Conservation (phyloP, 2,113 vertebrate genomes). For the Pachyramphus minor region DNA sequence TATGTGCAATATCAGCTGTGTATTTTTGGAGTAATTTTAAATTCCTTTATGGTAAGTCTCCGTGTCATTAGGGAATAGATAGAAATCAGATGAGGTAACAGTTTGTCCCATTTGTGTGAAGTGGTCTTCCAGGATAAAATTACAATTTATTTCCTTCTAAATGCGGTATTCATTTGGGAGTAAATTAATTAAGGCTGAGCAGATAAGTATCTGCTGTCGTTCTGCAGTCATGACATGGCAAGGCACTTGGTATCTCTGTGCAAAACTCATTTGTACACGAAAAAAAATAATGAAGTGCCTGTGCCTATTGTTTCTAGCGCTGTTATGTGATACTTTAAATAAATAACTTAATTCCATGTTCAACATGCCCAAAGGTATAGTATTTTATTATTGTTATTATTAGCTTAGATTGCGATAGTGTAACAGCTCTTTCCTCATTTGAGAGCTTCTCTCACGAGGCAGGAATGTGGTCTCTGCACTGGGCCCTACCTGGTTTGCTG, state of each 20-base stretch:
- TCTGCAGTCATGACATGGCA: slow-evolving; percentile 28
- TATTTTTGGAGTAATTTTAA: slow-evolving; percentile 16
- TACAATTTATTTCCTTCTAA: slow-evolving; percentile 49
- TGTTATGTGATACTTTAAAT: neutral
- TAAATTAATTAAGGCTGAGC: slow-evolving; percentile 59
- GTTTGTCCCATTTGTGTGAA: slow-evolving; percentile 26
- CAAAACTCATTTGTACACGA: neutral
- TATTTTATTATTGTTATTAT: neutral
- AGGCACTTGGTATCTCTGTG: neutral
- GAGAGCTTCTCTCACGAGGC: neutral
- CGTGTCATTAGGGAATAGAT: slow-evolving; percentile 26
- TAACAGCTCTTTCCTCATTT: neutral
- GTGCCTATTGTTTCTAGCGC: neutral
- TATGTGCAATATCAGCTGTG: neutral
- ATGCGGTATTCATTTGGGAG: slow-evolving; percentile 41
- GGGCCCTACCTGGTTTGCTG: neutral
- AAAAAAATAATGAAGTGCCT: neutral
- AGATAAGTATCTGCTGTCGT: slow-evolving; percentile 46
- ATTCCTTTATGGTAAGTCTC: neutral
- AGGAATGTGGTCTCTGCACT: neutral
- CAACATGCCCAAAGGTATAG: neutral
- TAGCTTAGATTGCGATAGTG: neutral
- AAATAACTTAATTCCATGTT: slow-evolving; percentile 39
- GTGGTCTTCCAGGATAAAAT: slow-evolving; percentile 39
- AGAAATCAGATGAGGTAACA: slow-evolving; percentile 18